Evolutionary conservation across 2,888 invertebrate species (phyloP), one percentile per base, ranked within the genome.

Genomic region (Cantharis nigra): DNA sequence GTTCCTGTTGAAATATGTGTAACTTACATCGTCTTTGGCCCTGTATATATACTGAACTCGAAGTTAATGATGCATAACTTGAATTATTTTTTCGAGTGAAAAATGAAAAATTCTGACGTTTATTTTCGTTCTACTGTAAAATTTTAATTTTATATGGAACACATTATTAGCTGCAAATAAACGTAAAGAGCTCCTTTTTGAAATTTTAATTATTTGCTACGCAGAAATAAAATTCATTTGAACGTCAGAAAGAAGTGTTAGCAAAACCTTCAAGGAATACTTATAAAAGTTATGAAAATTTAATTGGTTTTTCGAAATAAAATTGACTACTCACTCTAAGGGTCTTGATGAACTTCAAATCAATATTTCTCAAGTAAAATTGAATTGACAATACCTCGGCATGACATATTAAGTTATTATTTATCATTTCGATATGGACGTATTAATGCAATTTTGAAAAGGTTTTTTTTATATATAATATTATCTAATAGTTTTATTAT

Each of bases 21-120:
- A 77, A 81, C 78, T 81, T 80, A 78, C 81, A 80, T 81, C 79
- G 80, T 78, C 79, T 80, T 78, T 77, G 77, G 79, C 71, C 78
- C 77, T 74, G 76, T 78, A 30, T 74, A 78, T 80, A 78, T 80
- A 80, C 78, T 75, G 78, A 76, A 70, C 79, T 80, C 78, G 80
- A 80, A 81, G 81, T 83, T 83, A 84, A 84, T 83, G 83, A 83
- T 83, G 82, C 82, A 83, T 83, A 82, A 82, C 81, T 77, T 79
- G 77, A 81, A 79, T 80, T 80, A 82, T 82, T 81, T 83, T 83
- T 83, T 82, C 83, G 83, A 84, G 81, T 81, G 82, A 73, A 78
- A 80, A 82, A 70, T 74, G 63, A 64, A 73, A 77, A 74, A 71
- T 74, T 77, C 63, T 71, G 70, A 33, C 70, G 74, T 77, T 77